Evolutionary conservation across 2,797 vertebrate species (phyloP).

Genomic region (Iguana delicatissima): DNA sequence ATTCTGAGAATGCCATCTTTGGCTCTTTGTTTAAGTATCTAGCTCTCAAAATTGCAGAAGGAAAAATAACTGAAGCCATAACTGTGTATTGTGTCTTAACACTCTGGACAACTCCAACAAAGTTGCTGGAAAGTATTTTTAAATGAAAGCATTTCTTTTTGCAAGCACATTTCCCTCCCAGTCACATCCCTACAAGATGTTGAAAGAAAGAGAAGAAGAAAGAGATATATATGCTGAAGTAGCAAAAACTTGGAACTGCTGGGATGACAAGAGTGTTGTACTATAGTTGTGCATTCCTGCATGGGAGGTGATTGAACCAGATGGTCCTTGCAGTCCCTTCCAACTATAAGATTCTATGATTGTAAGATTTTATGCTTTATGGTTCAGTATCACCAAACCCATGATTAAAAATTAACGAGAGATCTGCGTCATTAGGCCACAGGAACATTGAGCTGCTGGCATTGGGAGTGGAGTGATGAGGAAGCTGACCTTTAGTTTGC

Average conservation of each 20-base stretch:
- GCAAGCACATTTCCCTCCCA: not conserved
- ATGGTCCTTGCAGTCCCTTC: too few relatives aligned
- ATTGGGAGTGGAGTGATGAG: not conserved
- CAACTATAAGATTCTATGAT: too few relatives aligned
- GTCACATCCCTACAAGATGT: not conserved
- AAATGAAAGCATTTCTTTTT: not conserved
- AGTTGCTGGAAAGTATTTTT: not conserved
- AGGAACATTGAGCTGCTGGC: not conserved
- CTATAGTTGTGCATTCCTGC: too few relatives aligned
- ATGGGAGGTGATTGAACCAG: too few relatives aligned
- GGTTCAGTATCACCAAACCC: not conserved
- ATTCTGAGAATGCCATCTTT: not conserved
- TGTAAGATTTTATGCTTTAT: not conserved
- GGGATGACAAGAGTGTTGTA: not conserved
- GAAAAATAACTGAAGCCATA: not conserved
- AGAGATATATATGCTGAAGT: not conserved
- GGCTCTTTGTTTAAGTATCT: not conserved
- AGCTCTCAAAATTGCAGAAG: not conserved
- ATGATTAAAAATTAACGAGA: too few relatives aligned
- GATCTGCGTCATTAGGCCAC: not conserved
- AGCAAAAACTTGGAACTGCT: not conserved
- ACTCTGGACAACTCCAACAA: not conserved
- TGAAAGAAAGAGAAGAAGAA: not conserved
- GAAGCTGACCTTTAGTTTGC: not conserved
- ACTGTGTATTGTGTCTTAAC: not conserved